A percentile compares a stretch with the other conserved stretches of the same genome.
phyloP scores from a whole-genome alignment of 1,140 invertebrate species.

The Periplaneta americana region DNA sequence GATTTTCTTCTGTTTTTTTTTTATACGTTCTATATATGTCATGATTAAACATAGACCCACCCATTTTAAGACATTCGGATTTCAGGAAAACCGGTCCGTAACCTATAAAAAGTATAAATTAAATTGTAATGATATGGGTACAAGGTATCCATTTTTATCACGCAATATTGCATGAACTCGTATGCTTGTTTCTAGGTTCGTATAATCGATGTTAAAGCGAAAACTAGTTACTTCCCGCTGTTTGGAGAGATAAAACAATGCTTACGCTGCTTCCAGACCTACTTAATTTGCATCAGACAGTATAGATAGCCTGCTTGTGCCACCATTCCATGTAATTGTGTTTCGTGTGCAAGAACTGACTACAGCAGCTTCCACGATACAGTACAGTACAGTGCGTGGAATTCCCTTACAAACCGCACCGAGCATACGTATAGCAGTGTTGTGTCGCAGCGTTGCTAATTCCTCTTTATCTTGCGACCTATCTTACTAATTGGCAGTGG shows the following conservation, averaged over 20 bases:
- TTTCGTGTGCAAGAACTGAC: background rate
- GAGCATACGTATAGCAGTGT: too few relatives aligned
- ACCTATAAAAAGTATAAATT: background rate
- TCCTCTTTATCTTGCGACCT: too few relatives aligned
- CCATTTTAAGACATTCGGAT: too few relatives aligned
- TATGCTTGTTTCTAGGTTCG: background rate
- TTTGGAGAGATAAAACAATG: background rate
- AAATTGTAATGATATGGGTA: background rate
- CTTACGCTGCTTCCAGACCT: background rate
- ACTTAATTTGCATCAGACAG: background rate
- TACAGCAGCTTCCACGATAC: too few relatives aligned
- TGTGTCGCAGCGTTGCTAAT: too few relatives aligned
- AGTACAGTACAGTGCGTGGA: too few relatives aligned
- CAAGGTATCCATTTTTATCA: background rate
- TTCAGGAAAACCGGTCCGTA: background rate
- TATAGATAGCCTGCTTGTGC: background rate
- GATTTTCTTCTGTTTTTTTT: too few relatives aligned
- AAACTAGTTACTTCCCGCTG: background rate
- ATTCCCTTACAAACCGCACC: too few relatives aligned
- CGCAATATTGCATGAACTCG: background rate
- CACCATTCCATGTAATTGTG: background rate
- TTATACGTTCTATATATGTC: background rate
- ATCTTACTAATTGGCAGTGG: too few relatives aligned
- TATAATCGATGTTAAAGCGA: background rate
- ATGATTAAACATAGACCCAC: too few relatives aligned